Conservation (phyloP, 1,140 invertebrate species). For the Drosophila rhopaloa region DNA sequence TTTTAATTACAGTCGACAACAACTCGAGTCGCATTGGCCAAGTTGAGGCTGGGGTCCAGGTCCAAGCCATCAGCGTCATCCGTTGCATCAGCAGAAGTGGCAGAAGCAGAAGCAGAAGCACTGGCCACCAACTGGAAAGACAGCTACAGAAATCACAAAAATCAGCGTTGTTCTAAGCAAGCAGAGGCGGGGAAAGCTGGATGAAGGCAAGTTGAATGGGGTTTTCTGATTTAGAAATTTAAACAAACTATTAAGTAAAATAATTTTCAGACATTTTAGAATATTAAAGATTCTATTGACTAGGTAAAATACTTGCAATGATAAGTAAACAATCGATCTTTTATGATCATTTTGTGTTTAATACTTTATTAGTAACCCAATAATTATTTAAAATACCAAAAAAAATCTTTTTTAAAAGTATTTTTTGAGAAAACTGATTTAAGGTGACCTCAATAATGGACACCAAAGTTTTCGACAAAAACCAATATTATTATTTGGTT, state of each 20-base stretch:
- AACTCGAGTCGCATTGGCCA: constrained; percentile 53
- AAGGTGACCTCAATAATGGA: not conserved
- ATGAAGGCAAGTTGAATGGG: not conserved
- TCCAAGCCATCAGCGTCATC: constrained; percentile 69
- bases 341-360: no score
- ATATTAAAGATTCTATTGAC: no score
- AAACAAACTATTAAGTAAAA: no score
- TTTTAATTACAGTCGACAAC: constrained; percentile 79
- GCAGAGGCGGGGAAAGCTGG: not conserved
- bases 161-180: constrained; percentile 28
- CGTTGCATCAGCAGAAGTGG: constrained; percentile 63
- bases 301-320: no score
- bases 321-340: no score
- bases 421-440: not conserved
- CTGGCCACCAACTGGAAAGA: constrained; percentile 9
- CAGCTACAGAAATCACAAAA: constrained; percentile 21
- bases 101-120: constrained; percentile 13
- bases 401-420: not conserved
- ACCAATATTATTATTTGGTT: not conserved
- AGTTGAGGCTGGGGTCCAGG: constrained; percentile 13
- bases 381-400: not conserved
- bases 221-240: not conserved
- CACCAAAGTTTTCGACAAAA: not conserved
- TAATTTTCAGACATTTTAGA: no score
- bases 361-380: no score